Evolutionary conservation across 53 echinoderm and acorn worm species (phyloP).

Genomic region (Holothuria scabra): DNA sequence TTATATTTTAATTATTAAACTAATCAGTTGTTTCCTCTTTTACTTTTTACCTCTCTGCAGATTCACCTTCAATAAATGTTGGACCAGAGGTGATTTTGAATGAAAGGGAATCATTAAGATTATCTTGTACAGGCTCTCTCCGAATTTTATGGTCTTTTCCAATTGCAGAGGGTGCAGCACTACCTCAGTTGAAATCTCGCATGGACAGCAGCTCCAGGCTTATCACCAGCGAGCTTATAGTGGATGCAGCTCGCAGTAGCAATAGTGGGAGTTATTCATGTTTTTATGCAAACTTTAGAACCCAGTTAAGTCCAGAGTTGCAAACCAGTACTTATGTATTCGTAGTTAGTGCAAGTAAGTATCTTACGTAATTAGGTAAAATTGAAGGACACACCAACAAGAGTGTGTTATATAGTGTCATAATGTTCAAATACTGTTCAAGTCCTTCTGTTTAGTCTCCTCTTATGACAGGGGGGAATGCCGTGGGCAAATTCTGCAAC

Average conservation of each 20-base stretch:
- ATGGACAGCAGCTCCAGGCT: background rate
- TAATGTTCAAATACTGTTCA: too few relatives aligned
- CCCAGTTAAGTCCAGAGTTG: conserved; percentile 4
- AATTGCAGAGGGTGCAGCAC: background rate
- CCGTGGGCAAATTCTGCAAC: too few relatives aligned
- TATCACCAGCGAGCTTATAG: background rate
- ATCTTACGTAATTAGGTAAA: background rate
- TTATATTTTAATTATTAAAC: too few relatives aligned
- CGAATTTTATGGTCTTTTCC: conserved; percentile 44
- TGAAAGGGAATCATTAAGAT: background rate
- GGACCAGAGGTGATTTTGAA: conserved; percentile 7
- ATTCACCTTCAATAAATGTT: conserved; percentile 20
- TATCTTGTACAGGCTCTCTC: conserved; percentile 32
- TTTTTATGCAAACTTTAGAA: conserved; percentile 15
- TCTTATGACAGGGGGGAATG: too few relatives aligned
- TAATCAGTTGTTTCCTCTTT: background rate
- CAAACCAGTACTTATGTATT: conserved; percentile 23
- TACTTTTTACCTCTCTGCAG: background rate
- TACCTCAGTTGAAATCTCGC: conserved; percentile 3
- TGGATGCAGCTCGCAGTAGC: background rate
- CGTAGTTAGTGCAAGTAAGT: background rate
- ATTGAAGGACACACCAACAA: too few relatives aligned
- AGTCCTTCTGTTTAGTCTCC: too few relatives aligned
- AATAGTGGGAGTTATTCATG: conserved; percentile 38
- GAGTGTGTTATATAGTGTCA: too few relatives aligned